These are phyloP conservation scores for Protaetia brevitarsis DNA, from an alignment of 1,140 invertebrate genomes.

Conservation along the genomic window DNA sequence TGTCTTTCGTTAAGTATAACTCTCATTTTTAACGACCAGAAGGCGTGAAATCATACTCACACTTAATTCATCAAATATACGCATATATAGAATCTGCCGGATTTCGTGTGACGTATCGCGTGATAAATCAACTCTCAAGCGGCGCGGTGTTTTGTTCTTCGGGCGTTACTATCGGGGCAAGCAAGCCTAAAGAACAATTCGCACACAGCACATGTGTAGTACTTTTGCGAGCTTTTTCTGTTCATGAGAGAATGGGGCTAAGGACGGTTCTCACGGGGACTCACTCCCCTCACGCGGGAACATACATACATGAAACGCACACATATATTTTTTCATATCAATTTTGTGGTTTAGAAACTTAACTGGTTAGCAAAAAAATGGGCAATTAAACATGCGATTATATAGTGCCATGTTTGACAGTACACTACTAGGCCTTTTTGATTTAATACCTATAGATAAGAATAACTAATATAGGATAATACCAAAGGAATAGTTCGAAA, in stretches of 20 bases:
- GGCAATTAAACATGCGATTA: too few species aligned
- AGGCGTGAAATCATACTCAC: background rate
- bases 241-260: conserved; percentile 15
- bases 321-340: background rate
- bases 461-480: too few species aligned
- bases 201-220: conserved; percentile 3
- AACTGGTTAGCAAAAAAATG: too few species aligned
- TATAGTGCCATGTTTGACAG: too few species aligned
- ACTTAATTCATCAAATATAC: conserved; percentile 7
- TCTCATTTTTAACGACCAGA: too few species aligned
- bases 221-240: conserved; percentile 15
- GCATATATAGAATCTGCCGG: conserved; percentile 2
- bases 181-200: conserved; percentile 3
- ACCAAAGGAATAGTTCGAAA: too few species aligned
- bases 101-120: conserved; percentile 13
- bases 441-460: too few species aligned
- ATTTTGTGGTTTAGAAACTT: too few species aligned
- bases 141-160: background rate
- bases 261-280: conserved; percentile 9
- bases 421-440: too few species aligned
- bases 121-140: conserved; percentile 3
- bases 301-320: background rate
- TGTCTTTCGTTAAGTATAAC: too few species aligned
- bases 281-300: background rate
- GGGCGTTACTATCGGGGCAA: too few species aligned